Evolutionary conservation across 2,888 invertebrate genomes (phyloP), one percentile per base, ranked within the genome.

Genomic region (Lasioglossum villosulum): DNA sequence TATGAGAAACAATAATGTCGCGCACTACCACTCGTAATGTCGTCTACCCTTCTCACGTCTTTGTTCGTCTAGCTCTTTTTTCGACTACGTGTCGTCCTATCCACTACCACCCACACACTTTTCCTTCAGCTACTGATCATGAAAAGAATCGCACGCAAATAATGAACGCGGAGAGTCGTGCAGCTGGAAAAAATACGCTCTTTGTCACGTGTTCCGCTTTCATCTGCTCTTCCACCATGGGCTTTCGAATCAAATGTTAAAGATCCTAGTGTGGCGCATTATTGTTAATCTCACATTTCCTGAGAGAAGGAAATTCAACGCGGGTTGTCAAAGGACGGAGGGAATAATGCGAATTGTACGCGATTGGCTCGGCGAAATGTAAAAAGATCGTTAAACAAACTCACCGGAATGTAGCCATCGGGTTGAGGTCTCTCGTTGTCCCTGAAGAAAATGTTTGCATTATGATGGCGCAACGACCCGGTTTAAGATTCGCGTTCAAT

Each of bases 351-450:
- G n/a, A 34, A 39, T 30, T 16, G 30, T 30, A 16, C 10, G 68
- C 12, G 14, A 70, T 5, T 12, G n/a, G 12, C 5, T 1, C n/a
- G n/a, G n/a, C n/a, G 23, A 23, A 30, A 34, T 19, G 4, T 37
- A 14, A 42, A 4, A 39, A 71, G 23, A 45, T 71, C 0, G 30
- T 78, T 37, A 66, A 39, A 80, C 73, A 87, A 83, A 94, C 95
- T 95, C 91, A 95, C 95, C 94, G 95, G 94, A 90, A 95, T 95
- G 93, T 95, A 95, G 89, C 95, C 95, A 83, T 94, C 95, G 82
- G 95, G 95, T 88, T 95, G 95, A 75, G 93, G 92, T 85, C 94
- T 94, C 87, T 94, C 94, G 86, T 88, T 89, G 79, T 95, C 94
- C 88, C 95, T 95, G 92, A 75, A 93, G 92, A 88, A 81, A 86